Conservation (phyloP, 2,888 invertebrate genomes). For the Sinhomidia bicolor region DNA sequence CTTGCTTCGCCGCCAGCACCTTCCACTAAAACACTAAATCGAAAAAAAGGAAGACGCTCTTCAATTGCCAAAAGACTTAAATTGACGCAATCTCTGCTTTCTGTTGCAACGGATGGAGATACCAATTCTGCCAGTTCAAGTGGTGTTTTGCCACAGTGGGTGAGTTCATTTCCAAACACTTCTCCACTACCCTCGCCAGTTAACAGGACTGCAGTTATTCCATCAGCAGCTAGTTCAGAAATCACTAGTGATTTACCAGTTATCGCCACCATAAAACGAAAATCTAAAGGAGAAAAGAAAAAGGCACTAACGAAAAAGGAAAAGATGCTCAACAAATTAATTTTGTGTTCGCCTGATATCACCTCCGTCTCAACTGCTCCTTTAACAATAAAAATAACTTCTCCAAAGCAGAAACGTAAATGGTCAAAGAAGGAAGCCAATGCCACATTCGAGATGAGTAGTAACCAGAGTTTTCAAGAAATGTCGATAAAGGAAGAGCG, state of each 20-base stretch:
- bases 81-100: background rate
- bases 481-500: background rate
- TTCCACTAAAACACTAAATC: background rate
- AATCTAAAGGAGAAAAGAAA: slow-evolving; percentile 23
- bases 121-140: background rate
- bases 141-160: background rate
- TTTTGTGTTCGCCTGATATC: slow-evolving; percentile 3
- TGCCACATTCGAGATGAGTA: background rate
- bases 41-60: slow-evolving; percentile 47
- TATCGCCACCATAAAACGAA: background rate
- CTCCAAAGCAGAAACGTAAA: background rate
- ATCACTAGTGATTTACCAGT: background rate
- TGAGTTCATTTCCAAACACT: background rate
- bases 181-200: slow-evolving; percentile 43
- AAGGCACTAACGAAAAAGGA: slow-evolving; percentile 1
- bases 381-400: background rate
- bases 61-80: slow-evolving; percentile 6
- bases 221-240: slow-evolving; percentile 4
- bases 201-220: slow-evolving; percentile 55
- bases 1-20: background rate
- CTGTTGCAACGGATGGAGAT: background rate
- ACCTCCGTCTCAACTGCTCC: background rate
- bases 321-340: background rate
- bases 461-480: background rate
- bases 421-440: background rate